Base-by-base conservation (phyloP, 2,888 invertebrate genomes). In the Thalpophila matura region DNA sequence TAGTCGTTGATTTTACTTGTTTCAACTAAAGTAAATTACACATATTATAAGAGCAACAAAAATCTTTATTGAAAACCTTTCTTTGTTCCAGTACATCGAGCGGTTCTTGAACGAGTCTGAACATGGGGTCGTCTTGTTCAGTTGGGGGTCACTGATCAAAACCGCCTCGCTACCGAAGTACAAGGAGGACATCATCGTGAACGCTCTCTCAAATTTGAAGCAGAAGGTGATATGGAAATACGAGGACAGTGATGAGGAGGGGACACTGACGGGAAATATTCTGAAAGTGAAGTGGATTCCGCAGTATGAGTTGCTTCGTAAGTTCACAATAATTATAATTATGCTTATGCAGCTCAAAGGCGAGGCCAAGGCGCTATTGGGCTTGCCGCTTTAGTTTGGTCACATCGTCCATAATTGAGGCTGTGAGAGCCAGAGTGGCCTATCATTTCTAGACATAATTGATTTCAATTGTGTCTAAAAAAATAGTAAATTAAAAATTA, bases 201-300 rank as follows among this genome's bases (percentile, higher is more conserved):
- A 94, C 5, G 96, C 96, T 1, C 95, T 98, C 35, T 91, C 95
- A 0, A 95, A 95, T 60, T 87, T 98, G 46, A 96, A 97, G 24
- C 96, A 97, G 80, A 95, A 96, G 49, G 96, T 98, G 9, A 94
- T 98, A 16, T 98, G 98, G 98, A 98, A 97, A 90, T 97, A 96
- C 95, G 97, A 97, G 83, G 93, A 96, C 27, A 88, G 91, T 22
- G 88, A 68, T 0, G 92, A 91, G 2, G 90, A 92, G 43, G 94
- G 94, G 0, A 91, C 90, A 0, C 71, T 89, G 1, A 81, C 80
- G 4, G 94, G 93, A 1, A 95, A 95, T 81, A 95, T 97, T 0
- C 90, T 96, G 87, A 92, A 96, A 45, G 95, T 95, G 61, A 95
- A 95, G 54, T 97, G 97, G 97, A 88, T 97, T 79, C 97, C 97